Percentiles rank a stretch among this genome's conserved stretches.
Evolutionary conservation across 2,797 vertebrate species (phyloP).

Genomic region (Carcharodon carcharias): DNA sequence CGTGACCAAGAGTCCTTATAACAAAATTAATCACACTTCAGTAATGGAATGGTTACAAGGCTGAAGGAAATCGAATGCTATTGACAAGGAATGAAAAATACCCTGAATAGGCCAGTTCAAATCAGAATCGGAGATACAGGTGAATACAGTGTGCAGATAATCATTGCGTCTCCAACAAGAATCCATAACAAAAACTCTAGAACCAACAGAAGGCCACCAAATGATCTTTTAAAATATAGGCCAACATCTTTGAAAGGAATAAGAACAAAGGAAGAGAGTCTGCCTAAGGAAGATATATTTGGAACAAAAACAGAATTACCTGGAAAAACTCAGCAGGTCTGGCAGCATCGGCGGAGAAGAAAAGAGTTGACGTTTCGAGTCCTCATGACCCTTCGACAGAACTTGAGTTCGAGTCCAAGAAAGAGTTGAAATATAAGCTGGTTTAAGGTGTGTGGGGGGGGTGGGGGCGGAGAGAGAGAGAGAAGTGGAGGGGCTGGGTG

Average conservation of each 20-base stretch:
- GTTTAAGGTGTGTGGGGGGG: too few species aligned
- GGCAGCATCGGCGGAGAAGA: too few species aligned
- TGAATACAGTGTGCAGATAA: not conserved
- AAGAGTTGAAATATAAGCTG: too few species aligned
- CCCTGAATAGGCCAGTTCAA: not conserved
- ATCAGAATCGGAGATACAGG: not conserved
- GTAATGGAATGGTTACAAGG: not conserved
- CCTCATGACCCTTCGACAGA: too few species aligned
- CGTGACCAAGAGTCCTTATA: not conserved
- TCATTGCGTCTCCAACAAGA: not conserved
- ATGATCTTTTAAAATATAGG: not conserved
- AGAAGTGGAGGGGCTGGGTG: too few species aligned
- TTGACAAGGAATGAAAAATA: not conserved
- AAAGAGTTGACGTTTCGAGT: too few species aligned
- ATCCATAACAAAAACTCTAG: not conserved
- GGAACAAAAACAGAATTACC: too few species aligned
- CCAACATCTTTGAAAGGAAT: not conserved
- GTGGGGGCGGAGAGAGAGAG: too few species aligned
- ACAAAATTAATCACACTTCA: constrained; percentile 12
- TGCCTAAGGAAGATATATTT: not conserved
- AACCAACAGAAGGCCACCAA: not conserved
- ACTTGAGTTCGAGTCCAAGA: too few species aligned
- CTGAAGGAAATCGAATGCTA: not conserved
- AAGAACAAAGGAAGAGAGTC: not conserved
- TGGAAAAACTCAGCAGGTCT: too few species aligned